Percentiles rank a stretch among this genome's conserved stretches.
phyloP scores from a whole-genome alignment of 64 coral and sea anemone species.

The Anthopleura sola region DNA sequence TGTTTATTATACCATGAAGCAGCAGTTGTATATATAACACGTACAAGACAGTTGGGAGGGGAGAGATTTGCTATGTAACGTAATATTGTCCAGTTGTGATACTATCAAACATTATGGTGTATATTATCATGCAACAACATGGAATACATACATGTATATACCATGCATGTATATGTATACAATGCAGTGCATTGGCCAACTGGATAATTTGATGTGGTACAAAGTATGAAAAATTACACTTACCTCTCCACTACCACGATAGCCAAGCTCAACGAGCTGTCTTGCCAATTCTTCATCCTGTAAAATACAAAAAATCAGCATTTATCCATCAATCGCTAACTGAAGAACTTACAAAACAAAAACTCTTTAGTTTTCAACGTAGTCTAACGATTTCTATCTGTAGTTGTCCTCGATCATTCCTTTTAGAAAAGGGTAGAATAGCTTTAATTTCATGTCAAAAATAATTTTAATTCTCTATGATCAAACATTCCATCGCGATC shows the following conservation, averaged over 20 bases:
- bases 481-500: background rate
- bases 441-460: background rate
- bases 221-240: background rate
- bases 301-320: background rate
- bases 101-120: no score
- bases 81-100: no score
- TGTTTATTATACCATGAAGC: no score
- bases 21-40: no score
- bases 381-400: background rate
- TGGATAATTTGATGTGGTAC: background rate
- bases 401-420: no score
- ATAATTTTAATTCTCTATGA: background rate
- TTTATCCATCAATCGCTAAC: background rate
- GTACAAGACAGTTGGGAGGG: no score
- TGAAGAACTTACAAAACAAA: background rate
- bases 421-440: no score
- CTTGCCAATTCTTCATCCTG: constrained; percentile 96
- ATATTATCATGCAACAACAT: no score
- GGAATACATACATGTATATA: no score
- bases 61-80: no score
- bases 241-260: constrained; percentile 95
- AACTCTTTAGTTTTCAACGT: background rate
- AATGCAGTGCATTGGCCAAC: no score
- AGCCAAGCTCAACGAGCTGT: constrained; percentile 93
- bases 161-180: no score